Percentiles rank a stretch among this genome's conserved stretches.
phyloP scores from a whole-genome alignment of 2,888 invertebrate genomes.

The Aleiodes testaceus region DNA sequence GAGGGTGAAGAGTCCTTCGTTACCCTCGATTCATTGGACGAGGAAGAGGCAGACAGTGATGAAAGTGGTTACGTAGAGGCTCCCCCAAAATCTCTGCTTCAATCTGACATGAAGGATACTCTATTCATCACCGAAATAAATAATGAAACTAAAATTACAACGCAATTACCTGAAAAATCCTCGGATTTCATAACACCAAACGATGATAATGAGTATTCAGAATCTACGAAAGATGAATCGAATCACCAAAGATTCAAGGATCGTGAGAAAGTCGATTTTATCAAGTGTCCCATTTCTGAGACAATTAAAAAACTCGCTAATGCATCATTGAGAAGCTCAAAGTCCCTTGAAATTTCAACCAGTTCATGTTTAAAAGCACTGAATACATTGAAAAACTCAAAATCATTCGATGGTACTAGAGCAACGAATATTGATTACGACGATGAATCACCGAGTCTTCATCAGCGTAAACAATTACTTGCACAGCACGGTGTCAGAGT shows the following conservation, averaged over 20 bases:
- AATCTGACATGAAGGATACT: slow-evolving; percentile 39
- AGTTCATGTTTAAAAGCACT: slow-evolving; percentile 63
- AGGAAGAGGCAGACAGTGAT: slow-evolving; percentile 86
- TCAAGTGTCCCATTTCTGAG: slow-evolving; percentile 70
- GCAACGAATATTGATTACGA: slow-evolving; percentile 56
- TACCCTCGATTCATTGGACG: slow-evolving; percentile 75
- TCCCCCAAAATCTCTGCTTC: slow-evolving; percentile 62
- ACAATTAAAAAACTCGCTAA: slow-evolving; percentile 69
- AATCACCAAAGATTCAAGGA: slow-evolving; percentile 47
- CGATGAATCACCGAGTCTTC: slow-evolving; percentile 68
- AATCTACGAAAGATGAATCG: slow-evolving; percentile 11
- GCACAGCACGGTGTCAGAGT: slow-evolving; percentile 70
- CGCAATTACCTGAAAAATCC: background rate
- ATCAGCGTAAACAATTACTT: slow-evolving; percentile 68
- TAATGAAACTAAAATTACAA: slow-evolving; percentile 3
- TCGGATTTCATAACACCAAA: background rate
- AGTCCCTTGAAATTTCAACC: slow-evolving; percentile 63
- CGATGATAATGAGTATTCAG: slow-evolving; percentile 21
- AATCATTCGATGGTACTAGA: slow-evolving; percentile 58
- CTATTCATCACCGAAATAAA: slow-evolving; percentile 1
- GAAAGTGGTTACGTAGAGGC: slow-evolving; percentile 92
- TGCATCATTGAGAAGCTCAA: slow-evolving; percentile 66
- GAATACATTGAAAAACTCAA: slow-evolving; percentile 61
- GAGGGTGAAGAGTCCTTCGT: slow-evolving; percentile 65
- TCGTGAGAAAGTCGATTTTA: slow-evolving; percentile 64